Percentiles rank a stretch among this genome's conserved stretches.
Evolutionary conservation across 2,113 vertebrate genomes (phyloP).

Genomic region (Archocentrus centrarchus): DNA sequence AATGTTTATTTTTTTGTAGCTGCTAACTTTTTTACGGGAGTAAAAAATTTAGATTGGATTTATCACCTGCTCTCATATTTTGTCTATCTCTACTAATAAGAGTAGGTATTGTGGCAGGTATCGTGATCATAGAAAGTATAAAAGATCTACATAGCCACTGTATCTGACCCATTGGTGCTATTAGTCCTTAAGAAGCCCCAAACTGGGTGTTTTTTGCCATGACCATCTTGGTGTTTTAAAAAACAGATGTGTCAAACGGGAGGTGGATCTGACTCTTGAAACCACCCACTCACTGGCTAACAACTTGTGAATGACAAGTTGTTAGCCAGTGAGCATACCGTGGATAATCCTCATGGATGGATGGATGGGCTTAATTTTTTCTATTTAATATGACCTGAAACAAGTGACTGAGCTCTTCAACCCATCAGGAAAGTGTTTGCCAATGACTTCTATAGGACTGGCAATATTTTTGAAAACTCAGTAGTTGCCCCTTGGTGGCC

Average conservation of each 20-base stretch:
- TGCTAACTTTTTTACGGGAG: too few species aligned
- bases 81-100: background rate
- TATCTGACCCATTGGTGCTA: too few species aligned
- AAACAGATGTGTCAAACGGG: too few species aligned
- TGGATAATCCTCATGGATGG: background rate
- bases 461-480: background rate
- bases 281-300: background rate
- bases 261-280: too few species aligned
- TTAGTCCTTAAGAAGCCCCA: too few species aligned
- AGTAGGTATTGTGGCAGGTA: background rate
- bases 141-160: too few species aligned
- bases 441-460: background rate
- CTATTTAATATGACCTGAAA: background rate
- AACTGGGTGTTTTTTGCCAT: too few species aligned
- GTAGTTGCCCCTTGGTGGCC: background rate
- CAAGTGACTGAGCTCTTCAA: background rate
- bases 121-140: too few species aligned
- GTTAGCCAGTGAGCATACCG: background rate
- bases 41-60: background rate
- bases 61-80: background rate
- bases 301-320: background rate
- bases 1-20: too few species aligned
- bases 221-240: too few species aligned
- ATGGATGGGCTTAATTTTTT: background rate
- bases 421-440: background rate